Evolutionary conservation across 2,113 vertebrate species (phyloP).

Genomic region (Prunella fulvescens): DNA sequence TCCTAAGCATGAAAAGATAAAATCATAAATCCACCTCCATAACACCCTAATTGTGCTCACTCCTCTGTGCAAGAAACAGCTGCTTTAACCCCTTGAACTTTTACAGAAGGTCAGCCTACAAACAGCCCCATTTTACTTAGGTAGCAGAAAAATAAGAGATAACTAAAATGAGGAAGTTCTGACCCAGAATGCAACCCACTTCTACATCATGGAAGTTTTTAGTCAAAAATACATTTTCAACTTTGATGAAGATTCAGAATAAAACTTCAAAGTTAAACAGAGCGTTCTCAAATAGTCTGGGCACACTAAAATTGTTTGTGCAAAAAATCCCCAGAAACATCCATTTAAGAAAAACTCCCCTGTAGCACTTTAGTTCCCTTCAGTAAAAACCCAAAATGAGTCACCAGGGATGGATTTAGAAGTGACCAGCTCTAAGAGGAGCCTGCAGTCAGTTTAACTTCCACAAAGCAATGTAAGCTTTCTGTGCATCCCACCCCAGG

Average conservation of each 20-base stretch:
- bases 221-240: neutral
- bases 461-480: neutral
- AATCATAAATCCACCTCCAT: neutral
- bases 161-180: constrained; percentile 20
- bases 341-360: constrained; percentile 30
- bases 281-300: neutral
- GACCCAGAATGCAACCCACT: neutral
- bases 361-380: constrained; percentile 11
- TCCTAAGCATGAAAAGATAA: neutral
- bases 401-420: neutral
- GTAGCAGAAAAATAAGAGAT: neutral
- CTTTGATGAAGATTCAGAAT: neutral
- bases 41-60: neutral
- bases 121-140: neutral
- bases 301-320: neutral
- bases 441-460: neutral
- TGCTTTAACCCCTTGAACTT: neutral
- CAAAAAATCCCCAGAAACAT: constrained; percentile 14
- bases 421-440: neutral
- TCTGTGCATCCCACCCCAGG: neutral
- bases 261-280: neutral
- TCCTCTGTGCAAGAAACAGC: neutral
- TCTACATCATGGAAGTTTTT: neutral
- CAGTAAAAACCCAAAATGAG: constrained; percentile 48
- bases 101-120: neutral